Evolutionary conservation across 2,113 vertebrate genomes (phyloP), one percentile per base, ranked within the genome.

Genomic region (Alethe diademata): DNA sequence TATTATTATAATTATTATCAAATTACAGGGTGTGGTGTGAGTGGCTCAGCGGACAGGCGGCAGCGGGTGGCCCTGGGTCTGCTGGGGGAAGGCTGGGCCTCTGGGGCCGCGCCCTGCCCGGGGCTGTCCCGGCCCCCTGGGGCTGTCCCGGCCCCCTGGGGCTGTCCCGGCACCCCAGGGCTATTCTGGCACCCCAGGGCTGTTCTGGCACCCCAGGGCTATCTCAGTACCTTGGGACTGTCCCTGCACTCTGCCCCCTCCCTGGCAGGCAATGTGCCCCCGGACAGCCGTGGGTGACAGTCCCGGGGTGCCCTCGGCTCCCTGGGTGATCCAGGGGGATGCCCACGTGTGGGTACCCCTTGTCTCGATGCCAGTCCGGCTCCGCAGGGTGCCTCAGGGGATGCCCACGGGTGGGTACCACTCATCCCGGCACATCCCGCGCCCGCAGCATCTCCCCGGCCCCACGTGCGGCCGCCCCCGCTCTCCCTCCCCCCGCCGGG

Each of bases 1-100:
- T 69, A 56, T 92, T 90, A 83, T 89, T 50, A 90, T 11, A 35
- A 25, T 60, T 74, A 97, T 80, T 43, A 80, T 56, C 67, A 88
- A 95, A 96, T 97, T 83, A 87, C 54, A 57, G 6, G 7, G 66
- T 6, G 38, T 9, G 8, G 53, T 24, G 54, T 3, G 5, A 86
- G 88, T 8, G 85, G n/a, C 48, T 66, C 25, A 4, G 72, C 2
- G 7, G 42, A 86, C 1, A 17, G 50, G 54, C 0, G 2, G 69
- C 47, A 25, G 53, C 26, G 14, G 43, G 54, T 22, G 3, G 65
- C 42, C 56, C 61, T n/a, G 4, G 2, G 2, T 58, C 48, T 73
- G 38, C 48, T 3, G 12, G 19, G 38, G 38, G 19, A 35, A 20
- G 18, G 11, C 38, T n/a, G 70, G 2, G 58, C 19, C 69, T 50